These are phyloP conservation scores for Sebastes matsubarae DNA, from an alignment of 2,797 vertebrate genomes.

Conservation along the genomic window DNA sequence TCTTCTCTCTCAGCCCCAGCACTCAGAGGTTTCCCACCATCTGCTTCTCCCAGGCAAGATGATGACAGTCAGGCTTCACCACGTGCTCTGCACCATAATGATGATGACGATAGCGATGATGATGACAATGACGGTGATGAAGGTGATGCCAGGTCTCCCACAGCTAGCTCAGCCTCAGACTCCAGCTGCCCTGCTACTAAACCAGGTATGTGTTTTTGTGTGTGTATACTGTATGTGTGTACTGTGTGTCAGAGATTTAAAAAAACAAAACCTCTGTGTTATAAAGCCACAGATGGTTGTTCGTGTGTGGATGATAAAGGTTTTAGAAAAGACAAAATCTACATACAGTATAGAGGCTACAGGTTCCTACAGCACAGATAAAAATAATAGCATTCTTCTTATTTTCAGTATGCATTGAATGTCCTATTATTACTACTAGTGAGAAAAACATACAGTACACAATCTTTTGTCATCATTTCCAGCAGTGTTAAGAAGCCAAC, in stretches of 20 bases:
- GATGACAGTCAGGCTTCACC: conserved; percentile 43
- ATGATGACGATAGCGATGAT: conserved; percentile 13
- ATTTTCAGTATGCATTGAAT: not conserved
- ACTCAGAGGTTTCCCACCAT: not conserved
- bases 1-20: conserved; percentile 9
- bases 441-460: not conserved
- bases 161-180: conserved; percentile 59
- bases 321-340: not conserved
- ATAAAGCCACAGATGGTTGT: not conserved
- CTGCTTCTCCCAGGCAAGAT: conserved; percentile 35
- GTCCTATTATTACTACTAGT: not conserved
- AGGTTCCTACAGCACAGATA: not conserved
- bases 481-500: not conserved
- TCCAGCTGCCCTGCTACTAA: conserved; percentile 52
- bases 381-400: not conserved
- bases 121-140: conserved; percentile 36
- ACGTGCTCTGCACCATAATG: not conserved
- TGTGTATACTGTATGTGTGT: not conserved
- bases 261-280: not conserved
- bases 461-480: not conserved
- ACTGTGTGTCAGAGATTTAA: not conserved
- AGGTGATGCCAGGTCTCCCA: conserved; percentile 48
- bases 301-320: not conserved
- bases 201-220: conserved; percentile 55
- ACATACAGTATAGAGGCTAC: too few relatives aligned